Conservation (phyloP, 2,113 vertebrate genomes). For the Australoheros scitulus region DNA sequence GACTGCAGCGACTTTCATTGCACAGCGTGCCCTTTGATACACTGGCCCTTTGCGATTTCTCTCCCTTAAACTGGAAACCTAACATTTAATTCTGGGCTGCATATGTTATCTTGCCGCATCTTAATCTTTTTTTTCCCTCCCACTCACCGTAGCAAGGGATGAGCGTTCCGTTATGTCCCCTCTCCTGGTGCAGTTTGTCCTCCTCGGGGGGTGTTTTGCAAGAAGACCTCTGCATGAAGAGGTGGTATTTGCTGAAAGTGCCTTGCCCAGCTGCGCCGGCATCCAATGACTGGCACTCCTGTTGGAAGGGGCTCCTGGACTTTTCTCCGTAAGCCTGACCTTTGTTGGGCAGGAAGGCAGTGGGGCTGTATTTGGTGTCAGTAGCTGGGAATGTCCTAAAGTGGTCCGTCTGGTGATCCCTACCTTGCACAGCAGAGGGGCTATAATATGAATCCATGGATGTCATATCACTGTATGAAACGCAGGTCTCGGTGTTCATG, state of each 20-base stretch:
- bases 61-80: neutral
- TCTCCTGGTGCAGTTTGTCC: conserved; percentile 88
- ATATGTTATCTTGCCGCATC: neutral
- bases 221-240: conserved; percentile 90
- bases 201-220: conserved; percentile 92
- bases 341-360: conserved; percentile 93
- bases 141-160: conserved; percentile 93
- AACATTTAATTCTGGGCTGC: neutral
- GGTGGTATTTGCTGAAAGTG: conserved; percentile 93
- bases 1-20: neutral
- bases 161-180: conserved; percentile 87
- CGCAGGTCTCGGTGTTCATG: conserved; percentile 96
- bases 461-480: conserved; percentile 95
- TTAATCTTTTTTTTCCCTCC: too few relatives aligned
- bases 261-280: conserved; percentile 79
- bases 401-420: conserved; percentile 87
- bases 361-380: conserved; percentile 91
- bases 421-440: conserved; percentile 86
- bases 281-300: conserved; percentile 89
- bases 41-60: neutral
- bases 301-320: conserved; percentile 87
- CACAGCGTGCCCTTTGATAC: neutral
- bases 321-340: conserved; percentile 92
- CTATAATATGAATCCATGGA: conserved; percentile 99
- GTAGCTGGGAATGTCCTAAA: conserved; percentile 92